Evolutionary conservation across 2,113 vertebrate genomes (phyloP).

Genomic region (Nematolebias whitei): DNA sequence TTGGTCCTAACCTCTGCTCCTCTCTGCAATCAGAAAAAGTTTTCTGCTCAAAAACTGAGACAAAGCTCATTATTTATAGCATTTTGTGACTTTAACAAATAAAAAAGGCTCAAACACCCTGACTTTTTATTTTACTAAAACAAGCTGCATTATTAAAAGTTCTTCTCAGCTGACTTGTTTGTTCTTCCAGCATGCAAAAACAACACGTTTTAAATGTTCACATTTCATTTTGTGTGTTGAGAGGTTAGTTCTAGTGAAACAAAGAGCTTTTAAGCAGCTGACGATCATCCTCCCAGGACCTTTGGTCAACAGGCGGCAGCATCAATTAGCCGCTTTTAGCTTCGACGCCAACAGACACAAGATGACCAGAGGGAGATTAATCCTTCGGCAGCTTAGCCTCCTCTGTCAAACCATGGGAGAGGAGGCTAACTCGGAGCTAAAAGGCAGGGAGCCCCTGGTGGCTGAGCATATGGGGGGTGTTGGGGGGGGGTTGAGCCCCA

Average conservation of each 20-base stretch:
- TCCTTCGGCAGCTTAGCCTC: slow-evolving; percentile 54
- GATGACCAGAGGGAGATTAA: slow-evolving; percentile 68
- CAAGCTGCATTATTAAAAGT: no score
- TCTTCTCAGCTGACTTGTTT: no score
- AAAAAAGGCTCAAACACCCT: no score
- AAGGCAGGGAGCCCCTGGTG: slow-evolving; percentile 53
- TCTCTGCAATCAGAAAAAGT: neutral
- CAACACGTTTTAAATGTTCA: no score
- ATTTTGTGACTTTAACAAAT: no score
- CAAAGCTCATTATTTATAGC: no score
- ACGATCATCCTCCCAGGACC: slow-evolving; percentile 37
- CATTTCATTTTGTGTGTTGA: no score
- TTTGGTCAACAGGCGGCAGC: slow-evolving; percentile 61
- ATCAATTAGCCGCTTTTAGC: slow-evolving; percentile 74
- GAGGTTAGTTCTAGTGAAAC: slow-evolving; percentile 3
- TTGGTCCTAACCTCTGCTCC: neutral
- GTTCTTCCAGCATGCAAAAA: no score
- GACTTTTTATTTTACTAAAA: no score
- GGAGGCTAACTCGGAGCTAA: slow-evolving; percentile 42
- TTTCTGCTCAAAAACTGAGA: neutral
- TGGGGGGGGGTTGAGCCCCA: slow-evolving; percentile 44
- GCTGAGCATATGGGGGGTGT: slow-evolving; percentile 45
- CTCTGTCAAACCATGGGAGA: slow-evolving; percentile 33
- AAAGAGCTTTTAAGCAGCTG: slow-evolving; percentile 3
- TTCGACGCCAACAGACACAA: slow-evolving; percentile 29